A percentile compares a stretch with the other conserved stretches of the same genome.
Conservation (phyloP, 2,113 vertebrate genomes). For the Plotosus lineatus region DNA sequence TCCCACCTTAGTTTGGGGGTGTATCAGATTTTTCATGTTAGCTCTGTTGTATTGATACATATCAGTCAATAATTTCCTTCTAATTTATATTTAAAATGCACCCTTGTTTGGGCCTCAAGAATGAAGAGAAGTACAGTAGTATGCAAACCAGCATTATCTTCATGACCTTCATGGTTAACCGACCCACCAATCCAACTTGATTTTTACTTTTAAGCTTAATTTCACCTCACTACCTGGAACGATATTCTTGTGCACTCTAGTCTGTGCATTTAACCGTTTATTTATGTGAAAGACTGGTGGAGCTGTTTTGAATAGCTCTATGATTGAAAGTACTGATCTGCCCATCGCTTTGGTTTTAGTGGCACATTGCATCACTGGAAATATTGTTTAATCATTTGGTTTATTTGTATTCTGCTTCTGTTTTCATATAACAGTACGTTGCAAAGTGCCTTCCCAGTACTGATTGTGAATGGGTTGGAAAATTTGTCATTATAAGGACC, state of each 20-base stretch:
- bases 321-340: slow-evolving; percentile 26
- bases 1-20: neutral
- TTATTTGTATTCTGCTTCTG: slow-evolving; percentile 57
- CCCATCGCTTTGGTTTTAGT: slow-evolving; percentile 23
- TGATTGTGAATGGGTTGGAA: slow-evolving; percentile 76
- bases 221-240: slow-evolving; percentile 21
- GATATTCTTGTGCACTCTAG: neutral
- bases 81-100: slow-evolving; percentile 1
- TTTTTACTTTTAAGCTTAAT: neutral
- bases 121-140: neutral
- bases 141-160: slow-evolving; percentile 1
- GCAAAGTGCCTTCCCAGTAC: slow-evolving; percentile 83
- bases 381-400: slow-evolving; percentile 18
- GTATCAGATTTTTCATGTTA: neutral
- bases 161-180: neutral
- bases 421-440: slow-evolving; percentile 74
- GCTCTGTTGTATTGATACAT: neutral
- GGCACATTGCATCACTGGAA: slow-evolving; percentile 52
- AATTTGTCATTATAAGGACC: slow-evolving; percentile 50
- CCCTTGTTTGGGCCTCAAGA: neutral
- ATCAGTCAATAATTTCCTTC: neutral
- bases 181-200: neutral
- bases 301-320: neutral
- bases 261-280: slow-evolving; percentile 22
- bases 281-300: slow-evolving; percentile 36